A percentile compares a stretch with the other conserved stretches of the same genome.
phyloP scores from a whole-genome alignment of 2,797 vertebrate genomes.

The Typhlichthys subterraneus region DNA sequence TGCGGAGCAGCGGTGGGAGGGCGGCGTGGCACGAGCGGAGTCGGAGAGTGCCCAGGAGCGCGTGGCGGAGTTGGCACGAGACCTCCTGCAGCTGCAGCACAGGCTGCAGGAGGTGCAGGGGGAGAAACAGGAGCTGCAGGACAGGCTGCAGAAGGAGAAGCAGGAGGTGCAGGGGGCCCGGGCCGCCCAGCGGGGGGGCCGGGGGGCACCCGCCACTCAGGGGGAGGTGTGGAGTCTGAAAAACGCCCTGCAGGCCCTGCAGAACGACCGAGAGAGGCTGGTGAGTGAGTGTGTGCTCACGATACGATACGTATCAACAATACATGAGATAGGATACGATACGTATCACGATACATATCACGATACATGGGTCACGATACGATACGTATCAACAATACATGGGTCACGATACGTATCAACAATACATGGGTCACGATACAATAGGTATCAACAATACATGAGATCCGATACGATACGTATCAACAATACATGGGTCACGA shows the following conservation, averaged over 20 bases:
- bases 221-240: slow-evolving; percentile 89
- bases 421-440: too few species aligned
- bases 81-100: slow-evolving; percentile 90
- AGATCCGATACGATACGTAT: too few species aligned
- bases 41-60: slow-evolving; percentile 94
- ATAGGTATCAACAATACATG: too few species aligned
- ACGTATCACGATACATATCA: too few species aligned
- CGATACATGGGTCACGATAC: too few species aligned
- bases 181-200: slow-evolving; percentile 89
- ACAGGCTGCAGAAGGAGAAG: slow-evolving; percentile 82
- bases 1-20: slow-evolving; percentile 84
- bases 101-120: slow-evolving; percentile 76
- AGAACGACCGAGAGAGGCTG: slow-evolving; percentile 91
- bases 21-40: slow-evolving; percentile 92
- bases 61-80: slow-evolving; percentile 92
- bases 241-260: slow-evolving; percentile 90
- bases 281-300: slow-evolving; percentile 69
- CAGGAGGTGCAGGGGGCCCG: slow-evolving; percentile 89
- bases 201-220: slow-evolving; percentile 55
- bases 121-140: slow-evolving; percentile 76
- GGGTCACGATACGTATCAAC: too few species aligned
- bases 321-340: too few species aligned
- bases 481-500: too few species aligned
- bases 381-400: too few species aligned
- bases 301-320: too few species aligned